A percentile compares a stretch with the other conserved stretches of the same genome.
Conservation (phyloP, 2,113 vertebrate genomes). For the Capricornis sumatraensis region DNA sequence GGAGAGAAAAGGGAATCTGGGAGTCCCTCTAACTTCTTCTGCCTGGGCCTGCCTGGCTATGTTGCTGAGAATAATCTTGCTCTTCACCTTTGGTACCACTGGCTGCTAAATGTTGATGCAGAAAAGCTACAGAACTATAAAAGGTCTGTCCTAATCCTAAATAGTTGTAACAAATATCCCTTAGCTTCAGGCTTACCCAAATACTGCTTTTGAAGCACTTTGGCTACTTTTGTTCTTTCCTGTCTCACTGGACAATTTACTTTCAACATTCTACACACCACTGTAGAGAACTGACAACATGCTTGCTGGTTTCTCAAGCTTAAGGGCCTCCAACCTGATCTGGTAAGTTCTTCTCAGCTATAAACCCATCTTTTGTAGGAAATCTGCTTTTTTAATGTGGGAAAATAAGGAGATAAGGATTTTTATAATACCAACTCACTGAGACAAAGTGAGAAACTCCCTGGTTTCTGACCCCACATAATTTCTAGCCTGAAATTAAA, state of each 20-base stretch:
- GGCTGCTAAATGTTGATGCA: background rate
- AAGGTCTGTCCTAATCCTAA: background rate
- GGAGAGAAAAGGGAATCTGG: background rate
- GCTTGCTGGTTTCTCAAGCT: background rate
- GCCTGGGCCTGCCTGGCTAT: background rate
- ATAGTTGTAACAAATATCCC: background rate
- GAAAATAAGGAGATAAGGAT: background rate
- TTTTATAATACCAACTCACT: background rate
- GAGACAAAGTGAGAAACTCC: background rate
- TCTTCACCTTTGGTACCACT: background rate
- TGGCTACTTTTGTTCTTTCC: background rate
- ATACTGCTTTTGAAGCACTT: background rate
- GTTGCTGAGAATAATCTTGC: background rate
- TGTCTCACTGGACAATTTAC: background rate
- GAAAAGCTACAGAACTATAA: constrained; percentile 10
- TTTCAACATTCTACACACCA: background rate
- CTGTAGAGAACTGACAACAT: background rate
- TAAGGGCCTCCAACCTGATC: background rate
- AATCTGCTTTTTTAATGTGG: background rate
- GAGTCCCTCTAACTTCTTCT: background rate
- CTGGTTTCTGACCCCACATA: background rate
- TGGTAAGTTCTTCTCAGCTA: background rate
- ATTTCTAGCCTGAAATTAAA: constrained; percentile 37
- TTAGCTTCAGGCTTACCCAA: background rate
- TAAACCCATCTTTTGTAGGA: background rate